Evolutionary conservation across 2,888 invertebrate species (phyloP), one percentile per base, ranked within the genome.

Genomic region (Standfussiana lucernea): DNA sequence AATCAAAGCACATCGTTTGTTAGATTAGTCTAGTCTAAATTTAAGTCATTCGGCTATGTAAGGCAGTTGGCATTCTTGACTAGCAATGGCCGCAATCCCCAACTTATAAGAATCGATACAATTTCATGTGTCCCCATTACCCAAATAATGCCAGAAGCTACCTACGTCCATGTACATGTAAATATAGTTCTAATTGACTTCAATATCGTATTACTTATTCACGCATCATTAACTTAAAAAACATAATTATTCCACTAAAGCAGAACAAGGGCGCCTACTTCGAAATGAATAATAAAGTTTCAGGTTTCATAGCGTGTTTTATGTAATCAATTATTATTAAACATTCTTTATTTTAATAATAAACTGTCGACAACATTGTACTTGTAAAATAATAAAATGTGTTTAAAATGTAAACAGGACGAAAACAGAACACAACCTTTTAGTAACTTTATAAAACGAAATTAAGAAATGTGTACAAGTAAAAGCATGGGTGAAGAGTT

Each of bases 221-320:
- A 85, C 28, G 82, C 71, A 72, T 68, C 45, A 85, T 65, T 73
- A 73, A 61, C 50, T 35, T n/a, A 74, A 81, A 70, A 80, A 72
- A 24, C 13, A 70, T 80, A n/a, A n/a, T n/a, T n/a, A 73, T 69
- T 65, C 35, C n/a, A 45, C 3, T 45, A 67, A 83, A 76, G 3
- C 73, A 65, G 82, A 80, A 81, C 85, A 81, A 85, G 82, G 83
- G 61, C 81, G 47, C 15, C 47, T 45, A 76, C 85, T 69, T 68
- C 21, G 68, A 85, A 85, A 76, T 71, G 70, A 81, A 73, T 80
- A 24, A 70, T 70, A 15, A 61, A 56, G 73, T 81, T 85, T 85
- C 68, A 81, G 47, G 73, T 81, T 85, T 35, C 67, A 71, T n/a
- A 32, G 37, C 45, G 4, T 35, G 50, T 65, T 84, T 67, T 70